phyloP scores from a whole-genome alignment of 1,140 invertebrate genomes.

The Drosophila subobscura region DNA sequence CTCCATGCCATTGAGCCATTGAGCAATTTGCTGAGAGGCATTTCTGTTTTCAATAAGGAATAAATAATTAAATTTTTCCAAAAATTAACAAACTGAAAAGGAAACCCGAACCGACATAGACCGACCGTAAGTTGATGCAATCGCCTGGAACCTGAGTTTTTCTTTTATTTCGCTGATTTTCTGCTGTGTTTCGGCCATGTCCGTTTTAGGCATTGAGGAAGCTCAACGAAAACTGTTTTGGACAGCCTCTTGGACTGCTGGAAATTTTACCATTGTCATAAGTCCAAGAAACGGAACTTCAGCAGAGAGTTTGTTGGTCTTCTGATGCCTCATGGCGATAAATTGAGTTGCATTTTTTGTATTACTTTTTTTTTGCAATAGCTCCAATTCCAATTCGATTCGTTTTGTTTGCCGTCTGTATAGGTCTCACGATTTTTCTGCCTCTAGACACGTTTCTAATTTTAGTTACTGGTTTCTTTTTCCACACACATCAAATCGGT shows the following conservation, averaged over 20 bases:
- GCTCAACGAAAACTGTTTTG: conserved; percentile 32
- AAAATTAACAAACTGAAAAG: conserved; percentile 51
- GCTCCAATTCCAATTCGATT: conserved; percentile 41
- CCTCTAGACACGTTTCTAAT: conserved; percentile 67
- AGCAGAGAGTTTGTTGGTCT: conserved; percentile 26
- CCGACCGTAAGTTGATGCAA: conserved; percentile 61
- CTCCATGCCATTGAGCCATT: conserved; percentile 33
- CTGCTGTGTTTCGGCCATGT: conserved; percentile 13
- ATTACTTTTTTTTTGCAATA: conserved; percentile 16
- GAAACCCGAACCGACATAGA: conserved; percentile 46
- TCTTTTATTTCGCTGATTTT: conserved; percentile 32
- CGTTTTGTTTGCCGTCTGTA: conserved; percentile 28
- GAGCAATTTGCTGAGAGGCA: conserved; percentile 33
- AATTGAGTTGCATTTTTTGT: conserved; percentile 31
- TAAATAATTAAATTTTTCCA: conserved; percentile 38
- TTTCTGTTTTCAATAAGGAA: conserved; percentile 51
- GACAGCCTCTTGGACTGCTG: conserved; percentile 28
- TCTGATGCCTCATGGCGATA: conserved; percentile 53
- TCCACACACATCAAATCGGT: conserved; percentile 54
- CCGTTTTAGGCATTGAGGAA: conserved; percentile 67
- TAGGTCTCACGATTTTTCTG: conserved; percentile 60
- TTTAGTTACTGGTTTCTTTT: conserved; percentile 68
- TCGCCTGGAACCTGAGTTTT: neutral
- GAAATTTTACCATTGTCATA: conserved; percentile 52
- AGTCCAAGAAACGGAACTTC: conserved; percentile 57